A percentile compares a stretch with the other conserved stretches of the same genome.
Evolutionary conservation across 1,140 invertebrate species (phyloP).

Genomic region (Drosophila athabasca): DNA sequence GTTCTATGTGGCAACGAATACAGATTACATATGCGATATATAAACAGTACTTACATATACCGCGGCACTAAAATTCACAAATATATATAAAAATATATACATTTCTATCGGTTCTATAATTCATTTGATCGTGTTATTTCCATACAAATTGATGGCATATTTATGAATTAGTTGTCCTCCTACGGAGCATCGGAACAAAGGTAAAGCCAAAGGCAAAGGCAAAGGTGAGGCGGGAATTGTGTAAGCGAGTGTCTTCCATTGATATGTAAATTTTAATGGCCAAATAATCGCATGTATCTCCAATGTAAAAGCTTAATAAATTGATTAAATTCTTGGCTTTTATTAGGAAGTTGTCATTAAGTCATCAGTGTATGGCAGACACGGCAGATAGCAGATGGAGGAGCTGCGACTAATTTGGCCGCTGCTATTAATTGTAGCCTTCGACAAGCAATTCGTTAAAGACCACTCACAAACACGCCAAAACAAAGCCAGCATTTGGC

Average conservation of each 20-base stretch:
- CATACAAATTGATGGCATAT: slow-evolving; percentile 49
- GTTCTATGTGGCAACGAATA: too few relatives aligned
- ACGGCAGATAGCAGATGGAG: slow-evolving; percentile 18
- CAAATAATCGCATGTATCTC: slow-evolving; percentile 70
- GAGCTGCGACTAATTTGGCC: slow-evolving; percentile 61
- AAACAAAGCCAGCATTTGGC: slow-evolving; percentile 41
- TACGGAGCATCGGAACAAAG: slow-evolving; percentile 23
- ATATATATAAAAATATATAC: too few relatives aligned
- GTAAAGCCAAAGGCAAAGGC: background rate
- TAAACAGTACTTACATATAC: too few relatives aligned
- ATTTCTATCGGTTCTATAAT: slow-evolving; percentile 15
- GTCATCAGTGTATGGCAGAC: slow-evolving; percentile 51
- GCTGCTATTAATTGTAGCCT: slow-evolving; percentile 74
- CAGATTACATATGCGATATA: too few relatives aligned
- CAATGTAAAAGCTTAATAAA: slow-evolving; percentile 65
- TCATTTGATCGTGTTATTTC: slow-evolving; percentile 38
- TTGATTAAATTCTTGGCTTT: slow-evolving; percentile 70
- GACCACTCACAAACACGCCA: slow-evolving; percentile 28
- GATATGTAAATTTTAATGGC: slow-evolving; percentile 75
- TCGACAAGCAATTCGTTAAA: slow-evolving; percentile 71
- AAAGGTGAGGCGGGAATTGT: slow-evolving; percentile 22
- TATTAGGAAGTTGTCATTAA: slow-evolving; percentile 80
- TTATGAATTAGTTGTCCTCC: slow-evolving; percentile 48
- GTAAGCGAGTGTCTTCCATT: slow-evolving; percentile 57
- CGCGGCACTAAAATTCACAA: too few relatives aligned